phyloP scores from a whole-genome alignment of 1,140 invertebrate species.

The Pemphigus obesinymphae region DNA sequence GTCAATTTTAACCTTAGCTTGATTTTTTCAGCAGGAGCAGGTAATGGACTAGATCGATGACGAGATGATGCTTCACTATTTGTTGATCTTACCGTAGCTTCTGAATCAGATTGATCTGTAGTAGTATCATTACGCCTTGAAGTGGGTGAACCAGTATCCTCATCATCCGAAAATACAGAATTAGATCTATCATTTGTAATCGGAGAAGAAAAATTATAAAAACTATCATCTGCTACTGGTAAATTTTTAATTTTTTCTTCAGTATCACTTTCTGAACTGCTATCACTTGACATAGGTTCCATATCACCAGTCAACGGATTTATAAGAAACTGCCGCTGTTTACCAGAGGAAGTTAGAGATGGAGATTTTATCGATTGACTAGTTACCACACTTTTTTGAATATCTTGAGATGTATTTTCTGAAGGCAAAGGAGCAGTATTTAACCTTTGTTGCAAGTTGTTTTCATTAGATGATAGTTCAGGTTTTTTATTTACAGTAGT shows the following conservation, averaged over 20 bases:
- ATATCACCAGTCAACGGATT: constrained; percentile 82
- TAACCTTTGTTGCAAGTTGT: not conserved
- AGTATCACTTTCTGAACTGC: constrained; percentile 53
- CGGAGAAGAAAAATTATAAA: constrained; percentile 57
- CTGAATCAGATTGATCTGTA: constrained; percentile 62
- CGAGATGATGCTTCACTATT: constrained; percentile 52
- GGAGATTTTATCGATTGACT: constrained; percentile 40
- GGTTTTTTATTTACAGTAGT: constrained; percentile 36
- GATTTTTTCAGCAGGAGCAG: constrained; percentile 62
- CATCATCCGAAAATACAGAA: constrained; percentile 55
- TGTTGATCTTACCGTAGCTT: constrained; percentile 57
- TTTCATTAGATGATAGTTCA: constrained; percentile 18
- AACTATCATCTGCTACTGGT: constrained; percentile 50
- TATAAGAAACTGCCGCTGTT: constrained; percentile 71
- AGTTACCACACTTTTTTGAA: constrained; percentile 38
- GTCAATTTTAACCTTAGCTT: constrained; percentile 72
- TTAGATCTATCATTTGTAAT: constrained; percentile 56
- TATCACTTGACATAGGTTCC: constrained; percentile 71
- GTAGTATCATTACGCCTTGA: constrained; percentile 54
- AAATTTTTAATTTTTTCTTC: constrained; percentile 48
- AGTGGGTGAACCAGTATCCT: constrained; percentile 47
- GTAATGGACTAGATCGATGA: constrained; percentile 44
- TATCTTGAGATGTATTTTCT: constrained; percentile 24
- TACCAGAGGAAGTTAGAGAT: constrained; percentile 45
- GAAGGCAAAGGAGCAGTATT: not conserved